Evolutionary conservation across 2,888 invertebrate species (phyloP).

Genomic region (Aplocera efformata): DNA sequence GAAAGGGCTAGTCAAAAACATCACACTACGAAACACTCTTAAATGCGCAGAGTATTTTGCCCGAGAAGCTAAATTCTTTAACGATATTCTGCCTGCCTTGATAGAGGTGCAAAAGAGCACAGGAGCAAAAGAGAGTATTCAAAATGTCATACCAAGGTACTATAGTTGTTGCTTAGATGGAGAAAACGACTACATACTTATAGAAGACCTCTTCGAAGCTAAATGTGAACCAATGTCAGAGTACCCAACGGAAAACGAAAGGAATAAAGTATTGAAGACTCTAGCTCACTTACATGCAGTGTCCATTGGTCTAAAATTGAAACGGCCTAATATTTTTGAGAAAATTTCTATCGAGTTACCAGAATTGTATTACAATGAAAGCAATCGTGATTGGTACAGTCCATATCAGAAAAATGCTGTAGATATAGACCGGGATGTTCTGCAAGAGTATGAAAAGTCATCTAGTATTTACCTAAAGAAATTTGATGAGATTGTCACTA

Average conservation of each 20-base stretch:
- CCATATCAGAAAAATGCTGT: slow-evolving; percentile 42
- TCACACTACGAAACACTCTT: slow-evolving; percentile 37
- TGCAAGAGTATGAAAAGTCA: slow-evolving; percentile 40
- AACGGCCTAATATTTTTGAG: slow-evolving; percentile 39
- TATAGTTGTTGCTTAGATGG: slow-evolving; percentile 44
- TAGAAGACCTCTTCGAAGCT: slow-evolving; percentile 47
- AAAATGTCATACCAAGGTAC: slow-evolving; percentile 40
- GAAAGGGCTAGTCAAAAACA: slow-evolving; percentile 43
- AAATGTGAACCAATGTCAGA: slow-evolving; percentile 33
- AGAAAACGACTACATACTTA: slow-evolving; percentile 45
- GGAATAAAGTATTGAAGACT: slow-evolving; percentile 38
- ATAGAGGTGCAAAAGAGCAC: slow-evolving; percentile 37
- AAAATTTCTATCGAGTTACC: slow-evolving; percentile 34
- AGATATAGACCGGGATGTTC: slow-evolving; percentile 37
- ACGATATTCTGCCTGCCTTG: slow-evolving; percentile 40
- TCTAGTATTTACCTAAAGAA: slow-evolving; percentile 45
- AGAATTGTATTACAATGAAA: slow-evolving; percentile 45
- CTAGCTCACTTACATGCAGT: slow-evolving; percentile 56
- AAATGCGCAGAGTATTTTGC: slow-evolving; percentile 37
- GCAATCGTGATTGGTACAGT: slow-evolving; percentile 43
- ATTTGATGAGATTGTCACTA: slow-evolving; percentile 36
- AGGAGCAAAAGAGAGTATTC: slow-evolving; percentile 44
- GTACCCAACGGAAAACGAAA: slow-evolving; percentile 34
- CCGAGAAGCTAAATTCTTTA: slow-evolving; percentile 46
- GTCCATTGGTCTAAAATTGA: slow-evolving; percentile 43